Conservation (phyloP, 2,797 vertebrate species). For the Ctenochaetus hawaiiensis region DNA sequence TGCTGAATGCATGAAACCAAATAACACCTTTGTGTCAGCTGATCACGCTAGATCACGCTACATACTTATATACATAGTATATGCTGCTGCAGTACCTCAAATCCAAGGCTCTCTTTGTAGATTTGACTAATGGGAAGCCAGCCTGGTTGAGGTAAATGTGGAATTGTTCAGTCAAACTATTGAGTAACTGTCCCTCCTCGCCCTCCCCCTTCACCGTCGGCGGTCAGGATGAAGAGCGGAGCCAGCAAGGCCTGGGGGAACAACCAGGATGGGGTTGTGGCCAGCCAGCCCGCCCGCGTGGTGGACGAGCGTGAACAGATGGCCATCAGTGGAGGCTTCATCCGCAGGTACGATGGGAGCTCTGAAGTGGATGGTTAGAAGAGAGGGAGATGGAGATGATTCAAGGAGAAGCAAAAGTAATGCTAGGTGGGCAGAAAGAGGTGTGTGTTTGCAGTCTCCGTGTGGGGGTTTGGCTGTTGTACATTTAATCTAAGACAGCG, state of each 20-base stretch:
- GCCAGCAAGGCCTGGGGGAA: conserved; percentile 98
- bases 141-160: conserved; percentile 61
- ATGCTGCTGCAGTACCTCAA: conserved; percentile 53
- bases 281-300: conserved; percentile 97
- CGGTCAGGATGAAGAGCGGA: conserved; percentile 94
- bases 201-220: conserved; percentile 55
- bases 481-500: background rate
- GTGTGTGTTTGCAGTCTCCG: background rate
- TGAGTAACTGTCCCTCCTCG: conserved; percentile 61
- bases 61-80: conserved; percentile 3
- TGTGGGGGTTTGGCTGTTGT: background rate
- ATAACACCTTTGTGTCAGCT: conserved; percentile 70
- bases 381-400: background rate
- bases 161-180: background rate
- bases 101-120: conserved; percentile 67
- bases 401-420: background rate
- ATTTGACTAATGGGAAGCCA: conserved; percentile 48
- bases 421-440: background rate
- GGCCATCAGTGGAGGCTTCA: conserved; percentile 99
- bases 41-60: conserved; percentile 30
- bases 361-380: background rate
- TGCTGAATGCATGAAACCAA: conserved; percentile 79
- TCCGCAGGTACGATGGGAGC: conserved; percentile 90
- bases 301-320: conserved; percentile 99
- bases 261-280: conserved; percentile 98